A percentile compares a stretch with the other conserved stretches of the same genome.
Conservation (phyloP, 2,113 vertebrate genomes). For the Semnornis frantzii region DNA sequence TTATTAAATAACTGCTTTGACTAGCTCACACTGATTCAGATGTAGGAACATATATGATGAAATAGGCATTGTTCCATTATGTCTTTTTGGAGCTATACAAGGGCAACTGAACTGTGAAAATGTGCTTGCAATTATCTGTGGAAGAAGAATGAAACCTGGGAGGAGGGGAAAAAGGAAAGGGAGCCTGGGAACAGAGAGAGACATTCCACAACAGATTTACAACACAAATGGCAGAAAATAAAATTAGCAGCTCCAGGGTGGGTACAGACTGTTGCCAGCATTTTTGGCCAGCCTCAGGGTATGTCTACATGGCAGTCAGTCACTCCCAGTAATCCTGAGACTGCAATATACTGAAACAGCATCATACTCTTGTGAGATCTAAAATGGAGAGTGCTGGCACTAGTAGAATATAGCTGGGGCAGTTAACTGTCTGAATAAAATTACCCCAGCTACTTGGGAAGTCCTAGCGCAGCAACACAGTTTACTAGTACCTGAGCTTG, state of each 20-base stretch:
- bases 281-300: constrained; percentile 40
- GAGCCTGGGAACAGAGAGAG: constrained; percentile 64
- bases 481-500: not conserved
- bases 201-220: constrained; percentile 61
- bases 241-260: constrained; percentile 62
- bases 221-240: constrained; percentile 70
- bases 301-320: constrained; percentile 22
- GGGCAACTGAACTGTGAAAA: constrained; percentile 55
- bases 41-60: not conserved
- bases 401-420: not conserved
- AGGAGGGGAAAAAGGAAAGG: constrained; percentile 49
- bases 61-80: not conserved
- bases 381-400: not conserved
- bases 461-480: not conserved
- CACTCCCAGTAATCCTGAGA: constrained; percentile 17
- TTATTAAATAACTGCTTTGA: not conserved
- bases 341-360: not conserved
- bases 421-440: not conserved
- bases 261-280: constrained; percentile 34
- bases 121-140: constrained; percentile 67
- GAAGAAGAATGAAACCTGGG: constrained; percentile 69
- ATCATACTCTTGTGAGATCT: not conserved
- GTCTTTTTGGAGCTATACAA: not conserved
- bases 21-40: not conserved
- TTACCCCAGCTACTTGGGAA: not conserved